Percentiles rank a stretch among this genome's conserved stretches.
phyloP scores from a whole-genome alignment of 1,140 invertebrate genomes.

The Conus betulinus region DNA sequence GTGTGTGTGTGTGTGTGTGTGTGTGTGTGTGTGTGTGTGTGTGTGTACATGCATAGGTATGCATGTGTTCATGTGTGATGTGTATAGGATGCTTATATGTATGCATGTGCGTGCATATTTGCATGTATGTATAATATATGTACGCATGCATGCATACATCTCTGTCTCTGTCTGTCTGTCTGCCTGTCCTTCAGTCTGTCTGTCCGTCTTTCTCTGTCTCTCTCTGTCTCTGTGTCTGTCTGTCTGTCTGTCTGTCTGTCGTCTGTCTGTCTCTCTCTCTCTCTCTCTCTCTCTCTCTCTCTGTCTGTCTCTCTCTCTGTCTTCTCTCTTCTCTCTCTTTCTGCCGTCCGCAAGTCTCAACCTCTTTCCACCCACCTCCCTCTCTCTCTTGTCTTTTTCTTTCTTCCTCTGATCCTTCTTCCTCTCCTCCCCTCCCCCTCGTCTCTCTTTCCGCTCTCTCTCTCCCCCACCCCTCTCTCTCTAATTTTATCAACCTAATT shows the following conservation, averaged over 20 bases:
- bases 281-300: constrained; percentile 3
- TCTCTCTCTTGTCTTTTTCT: too few relatives aligned
- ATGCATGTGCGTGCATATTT: too few relatives aligned
- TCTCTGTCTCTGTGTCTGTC: constrained; percentile 6
- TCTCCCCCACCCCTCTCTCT: not conserved
- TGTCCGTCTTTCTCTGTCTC: constrained; percentile 7
- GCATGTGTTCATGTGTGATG: too few relatives aligned
- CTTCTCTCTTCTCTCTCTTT: not conserved
- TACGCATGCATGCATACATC: too few relatives aligned
- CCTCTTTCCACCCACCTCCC: too few relatives aligned
- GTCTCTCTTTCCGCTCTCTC: not conserved
- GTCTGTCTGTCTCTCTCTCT: constrained; percentile 18
- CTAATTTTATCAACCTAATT: too few relatives aligned
- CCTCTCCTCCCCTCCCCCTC: not conserved
- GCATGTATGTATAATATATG: too few relatives aligned
- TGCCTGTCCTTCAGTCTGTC: not conserved
- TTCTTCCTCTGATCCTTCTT: not conserved
- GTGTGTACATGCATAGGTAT: too few relatives aligned
- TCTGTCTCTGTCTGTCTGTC: too few relatives aligned
- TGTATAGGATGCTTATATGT: too few relatives aligned
- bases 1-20: too few relatives aligned
- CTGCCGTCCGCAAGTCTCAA: not conserved
- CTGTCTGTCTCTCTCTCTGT: not conserved
- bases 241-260: not conserved
- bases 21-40: too few relatives aligned